Evolutionary conservation across 1,140 invertebrate genomes (phyloP).

Genomic region (Megalopta genalis): DNA sequence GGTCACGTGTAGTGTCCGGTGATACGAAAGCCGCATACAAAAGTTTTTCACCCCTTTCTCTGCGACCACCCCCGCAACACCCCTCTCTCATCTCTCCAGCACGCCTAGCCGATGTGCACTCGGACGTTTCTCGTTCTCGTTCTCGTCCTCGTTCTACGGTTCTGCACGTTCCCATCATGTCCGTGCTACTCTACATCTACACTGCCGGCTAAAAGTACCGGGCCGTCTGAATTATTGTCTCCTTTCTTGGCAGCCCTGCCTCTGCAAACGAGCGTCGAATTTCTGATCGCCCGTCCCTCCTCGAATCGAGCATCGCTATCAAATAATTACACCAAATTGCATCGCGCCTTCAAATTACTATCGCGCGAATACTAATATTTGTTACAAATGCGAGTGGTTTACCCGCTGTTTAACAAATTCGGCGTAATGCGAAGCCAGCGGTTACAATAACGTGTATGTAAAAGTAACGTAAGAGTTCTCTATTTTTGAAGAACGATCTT

Average conservation of each 20-base stretch:
- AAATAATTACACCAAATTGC: no score
- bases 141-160: constrained; percentile 49
- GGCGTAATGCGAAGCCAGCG: no score
- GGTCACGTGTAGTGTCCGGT: constrained; percentile 77
- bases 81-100: not conserved
- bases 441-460: no score
- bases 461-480: no score
- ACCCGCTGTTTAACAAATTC: no score
- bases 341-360: no score
- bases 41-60: constrained; percentile 68
- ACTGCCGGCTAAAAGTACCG: not conserved
- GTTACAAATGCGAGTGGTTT: no score
- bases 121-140: constrained; percentile 38
- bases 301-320: no score
- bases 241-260: not conserved
- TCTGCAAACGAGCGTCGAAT: not conserved
- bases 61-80: constrained; percentile 10
- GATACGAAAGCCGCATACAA: constrained; percentile 75
- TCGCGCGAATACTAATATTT: no score
- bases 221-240: constrained; percentile 1
- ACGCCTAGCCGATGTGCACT: not conserved
- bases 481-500: no score
- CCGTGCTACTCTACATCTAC: constrained; percentile 38
- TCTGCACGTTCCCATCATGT: constrained; percentile 20
- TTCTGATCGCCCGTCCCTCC: not conserved